phyloP scores from a whole-genome alignment of 2,113 vertebrate genomes.

The Oplegnathus fasciatus region DNA sequence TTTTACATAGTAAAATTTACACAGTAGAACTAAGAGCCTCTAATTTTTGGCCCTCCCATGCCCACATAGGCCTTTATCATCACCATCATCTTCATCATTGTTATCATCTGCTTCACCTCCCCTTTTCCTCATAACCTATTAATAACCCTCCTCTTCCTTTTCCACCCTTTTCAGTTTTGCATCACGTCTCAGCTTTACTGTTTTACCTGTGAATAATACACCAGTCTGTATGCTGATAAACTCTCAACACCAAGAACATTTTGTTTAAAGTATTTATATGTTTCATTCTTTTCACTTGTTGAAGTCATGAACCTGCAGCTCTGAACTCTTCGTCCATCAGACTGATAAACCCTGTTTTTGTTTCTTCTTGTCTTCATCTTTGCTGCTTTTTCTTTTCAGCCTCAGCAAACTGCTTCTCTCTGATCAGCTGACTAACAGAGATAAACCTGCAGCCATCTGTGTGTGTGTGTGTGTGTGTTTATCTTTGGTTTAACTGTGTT shows the following conservation, averaged over 20 bases:
- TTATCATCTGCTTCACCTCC: neutral
- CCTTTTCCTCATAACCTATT: neutral
- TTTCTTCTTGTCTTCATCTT: constrained; percentile 41
- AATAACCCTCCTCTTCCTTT: neutral
- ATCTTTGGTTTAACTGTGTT: neutral
- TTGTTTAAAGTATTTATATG: neutral
- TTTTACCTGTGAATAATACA: neutral
- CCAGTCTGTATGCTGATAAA: too few relatives aligned
- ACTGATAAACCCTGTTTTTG: neutral
- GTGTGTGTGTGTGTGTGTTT: constrained; percentile 23
- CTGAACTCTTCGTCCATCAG: neutral
- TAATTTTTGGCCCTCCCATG: too few relatives aligned
- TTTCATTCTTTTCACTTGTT: neutral
- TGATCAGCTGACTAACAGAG: constrained; percentile 71
- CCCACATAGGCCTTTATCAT: neutral
- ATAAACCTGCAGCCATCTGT: constrained; percentile 9
- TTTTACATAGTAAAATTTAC: neutral
- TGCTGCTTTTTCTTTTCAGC: constrained; percentile 54
- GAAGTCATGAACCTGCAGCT: constrained; percentile 3
- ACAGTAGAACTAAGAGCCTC: neutral
- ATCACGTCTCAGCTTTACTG: too few relatives aligned
- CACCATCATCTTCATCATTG: neutral
- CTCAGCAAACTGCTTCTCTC: constrained; percentile 53
- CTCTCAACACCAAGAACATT: neutral
- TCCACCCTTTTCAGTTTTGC: neutral